Percentiles rank a stretch among this genome's conserved stretches.
phyloP scores from a whole-genome alignment of 2,113 vertebrate species.

The Sapayoa aenigma region DNA sequence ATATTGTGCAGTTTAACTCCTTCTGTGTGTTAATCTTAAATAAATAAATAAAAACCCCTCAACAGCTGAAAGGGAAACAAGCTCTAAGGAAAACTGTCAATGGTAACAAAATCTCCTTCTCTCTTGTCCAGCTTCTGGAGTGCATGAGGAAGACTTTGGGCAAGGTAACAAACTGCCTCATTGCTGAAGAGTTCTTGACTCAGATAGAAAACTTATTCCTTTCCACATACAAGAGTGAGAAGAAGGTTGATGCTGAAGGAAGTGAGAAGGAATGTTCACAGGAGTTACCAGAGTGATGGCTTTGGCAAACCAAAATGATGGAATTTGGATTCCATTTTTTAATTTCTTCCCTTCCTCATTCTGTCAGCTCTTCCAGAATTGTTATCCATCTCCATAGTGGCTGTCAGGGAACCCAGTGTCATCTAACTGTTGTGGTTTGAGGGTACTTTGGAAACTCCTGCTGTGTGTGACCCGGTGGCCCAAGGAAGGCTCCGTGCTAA shows the following conservation, averaged over 20 bases:
- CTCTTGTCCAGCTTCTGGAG: constrained; percentile 83
- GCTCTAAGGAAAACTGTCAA: not conserved
- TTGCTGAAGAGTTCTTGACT: constrained; percentile 85
- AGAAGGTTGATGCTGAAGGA: constrained; percentile 59
- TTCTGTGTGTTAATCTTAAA: not conserved
- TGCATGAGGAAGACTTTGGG: constrained; percentile 88
- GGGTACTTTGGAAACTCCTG: not conserved
- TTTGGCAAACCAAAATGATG: not conserved
- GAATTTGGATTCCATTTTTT: not conserved
- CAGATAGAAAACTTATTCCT: constrained; percentile 88
- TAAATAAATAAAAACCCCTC: not conserved
- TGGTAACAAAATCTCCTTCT: not conserved
- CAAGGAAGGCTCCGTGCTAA: accelerated
- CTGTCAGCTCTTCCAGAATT: not conserved
- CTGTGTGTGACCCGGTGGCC: not conserved
- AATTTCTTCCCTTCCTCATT: not conserved
- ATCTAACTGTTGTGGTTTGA: not conserved
- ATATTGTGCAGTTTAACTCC: not conserved
- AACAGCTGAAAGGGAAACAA: not conserved
- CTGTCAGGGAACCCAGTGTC: not conserved
- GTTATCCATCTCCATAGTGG: not conserved
- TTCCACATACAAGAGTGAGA: constrained; percentile 78
- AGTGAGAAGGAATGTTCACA: not conserved
- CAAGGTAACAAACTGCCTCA: constrained; percentile 79
- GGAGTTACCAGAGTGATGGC: not conserved